These are phyloP conservation scores for Pycnonotus jocosus DNA, from an alignment of 2,113 vertebrate genomes.

Conservation along the genomic window DNA sequence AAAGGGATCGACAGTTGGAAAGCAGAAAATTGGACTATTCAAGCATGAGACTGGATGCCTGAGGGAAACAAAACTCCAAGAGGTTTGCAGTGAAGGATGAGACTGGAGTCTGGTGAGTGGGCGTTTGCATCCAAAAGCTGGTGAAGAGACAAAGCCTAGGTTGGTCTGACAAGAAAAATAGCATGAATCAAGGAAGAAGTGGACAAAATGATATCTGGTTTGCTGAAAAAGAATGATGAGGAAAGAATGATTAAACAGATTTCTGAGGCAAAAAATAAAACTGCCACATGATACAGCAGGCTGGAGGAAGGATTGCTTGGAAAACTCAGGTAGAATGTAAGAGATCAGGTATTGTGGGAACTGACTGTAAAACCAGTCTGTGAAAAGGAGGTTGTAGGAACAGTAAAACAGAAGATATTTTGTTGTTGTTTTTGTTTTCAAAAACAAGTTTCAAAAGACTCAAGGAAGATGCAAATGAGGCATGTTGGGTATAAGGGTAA, in stretches of 20 bases:
- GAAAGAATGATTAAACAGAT: neutral
- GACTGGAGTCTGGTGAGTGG: neutral
- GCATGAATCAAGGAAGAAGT: neutral
- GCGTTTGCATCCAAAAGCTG: neutral
- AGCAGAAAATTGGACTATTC: neutral
- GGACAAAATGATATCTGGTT: neutral
- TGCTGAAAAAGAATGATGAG: neutral
- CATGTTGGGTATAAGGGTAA: neutral
- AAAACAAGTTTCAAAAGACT: neutral
- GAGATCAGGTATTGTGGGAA: neutral
- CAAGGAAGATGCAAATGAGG: neutral
- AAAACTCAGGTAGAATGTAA: neutral
- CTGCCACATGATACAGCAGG: neutral
- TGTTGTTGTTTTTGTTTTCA: neutral
- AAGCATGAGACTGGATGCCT: neutral
- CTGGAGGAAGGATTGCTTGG: neutral
- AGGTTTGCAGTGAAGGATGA: neutral
- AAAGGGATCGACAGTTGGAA: rapidly evolving
- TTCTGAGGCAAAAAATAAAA: neutral
- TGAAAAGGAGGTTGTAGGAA: neutral
- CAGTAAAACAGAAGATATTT: neutral
- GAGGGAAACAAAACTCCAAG: neutral
- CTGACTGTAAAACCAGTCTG: neutral
- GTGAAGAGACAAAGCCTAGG: neutral
- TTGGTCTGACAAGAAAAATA: neutral